Evolutionary conservation across 92 coral and sea anemone genomes (phyloP).

Genomic region (Meandrina meandrites): DNA sequence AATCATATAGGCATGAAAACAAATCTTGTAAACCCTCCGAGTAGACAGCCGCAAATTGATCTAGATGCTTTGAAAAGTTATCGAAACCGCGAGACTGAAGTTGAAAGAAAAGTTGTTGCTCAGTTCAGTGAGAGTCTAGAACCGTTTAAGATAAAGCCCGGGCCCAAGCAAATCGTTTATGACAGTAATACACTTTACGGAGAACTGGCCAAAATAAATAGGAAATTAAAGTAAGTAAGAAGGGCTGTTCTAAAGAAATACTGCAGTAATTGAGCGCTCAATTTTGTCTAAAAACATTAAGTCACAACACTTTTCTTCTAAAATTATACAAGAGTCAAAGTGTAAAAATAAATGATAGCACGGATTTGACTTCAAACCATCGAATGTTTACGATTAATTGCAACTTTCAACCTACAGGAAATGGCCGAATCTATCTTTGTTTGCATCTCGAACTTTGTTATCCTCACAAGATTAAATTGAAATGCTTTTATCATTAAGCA

Average conservation of each 20-base stretch:
- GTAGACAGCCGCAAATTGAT: conserved; percentile 85
- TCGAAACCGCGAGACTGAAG: conserved; percentile 65
- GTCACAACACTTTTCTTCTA: neutral
- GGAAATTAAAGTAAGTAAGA: neutral
- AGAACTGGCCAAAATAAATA: conserved; percentile 24
- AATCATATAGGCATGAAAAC: conserved; percentile 70
- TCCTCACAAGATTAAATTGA: neutral
- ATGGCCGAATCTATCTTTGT: neutral
- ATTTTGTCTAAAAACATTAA: neutral
- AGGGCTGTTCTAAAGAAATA: neutral
- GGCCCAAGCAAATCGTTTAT: conserved; percentile 64
- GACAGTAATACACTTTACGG: conserved; percentile 67
- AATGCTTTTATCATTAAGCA: neutral
- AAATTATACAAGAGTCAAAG: neutral
- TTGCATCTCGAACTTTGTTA: neutral
- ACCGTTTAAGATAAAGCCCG: conserved; percentile 69
- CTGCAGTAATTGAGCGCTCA: neutral
- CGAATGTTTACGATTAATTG: neutral
- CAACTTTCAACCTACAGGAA: neutral
- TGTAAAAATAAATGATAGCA: neutral
- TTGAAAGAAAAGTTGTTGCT: conserved; percentile 63
- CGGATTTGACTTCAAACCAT: neutral
- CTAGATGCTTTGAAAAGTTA: conserved; percentile 57
- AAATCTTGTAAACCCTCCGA: conserved; percentile 71
- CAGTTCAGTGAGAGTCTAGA: conserved; percentile 72